phyloP scores from a whole-genome alignment of 2,797 vertebrate species.

The Danio aesculapii region DNA sequence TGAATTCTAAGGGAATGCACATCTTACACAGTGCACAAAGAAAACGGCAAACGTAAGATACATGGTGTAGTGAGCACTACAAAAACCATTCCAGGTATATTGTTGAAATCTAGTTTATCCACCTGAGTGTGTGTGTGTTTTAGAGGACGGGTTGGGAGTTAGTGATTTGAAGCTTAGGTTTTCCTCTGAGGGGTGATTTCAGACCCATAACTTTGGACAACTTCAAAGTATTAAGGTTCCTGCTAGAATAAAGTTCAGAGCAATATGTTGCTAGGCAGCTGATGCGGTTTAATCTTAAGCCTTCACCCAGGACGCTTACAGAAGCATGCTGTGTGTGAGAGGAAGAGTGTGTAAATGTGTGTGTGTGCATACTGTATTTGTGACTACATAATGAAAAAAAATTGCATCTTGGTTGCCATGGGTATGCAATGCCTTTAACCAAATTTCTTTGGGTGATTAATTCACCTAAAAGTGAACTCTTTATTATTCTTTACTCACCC shows the following conservation, averaged over 20 bases:
- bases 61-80: not conserved
- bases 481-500: not conserved
- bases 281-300: conserved; percentile 39
- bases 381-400: conserved; percentile 7
- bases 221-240: conserved; percentile 50
- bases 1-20: not conserved
- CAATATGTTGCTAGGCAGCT: conserved; percentile 39
- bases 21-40: not conserved
- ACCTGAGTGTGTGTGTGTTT: not conserved
- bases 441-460: not conserved
- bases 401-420: not conserved
- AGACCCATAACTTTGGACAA: conserved; percentile 43
- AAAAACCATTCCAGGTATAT: not conserved
- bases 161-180: conserved; percentile 45
- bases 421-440: conserved; percentile 7
- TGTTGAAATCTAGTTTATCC: not conserved
- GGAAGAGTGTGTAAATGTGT: not conserved
- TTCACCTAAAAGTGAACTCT: not conserved
- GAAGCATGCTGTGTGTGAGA: not conserved
- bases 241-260: conserved; percentile 10
- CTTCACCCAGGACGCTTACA: conserved; percentile 6
- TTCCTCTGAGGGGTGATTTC: conserved; percentile 40
- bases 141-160: not conserved
- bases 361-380: not conserved
- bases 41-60: not conserved